Conservation (phyloP, 2,888 invertebrate genomes). For the Troides oblongomaculatus region DNA sequence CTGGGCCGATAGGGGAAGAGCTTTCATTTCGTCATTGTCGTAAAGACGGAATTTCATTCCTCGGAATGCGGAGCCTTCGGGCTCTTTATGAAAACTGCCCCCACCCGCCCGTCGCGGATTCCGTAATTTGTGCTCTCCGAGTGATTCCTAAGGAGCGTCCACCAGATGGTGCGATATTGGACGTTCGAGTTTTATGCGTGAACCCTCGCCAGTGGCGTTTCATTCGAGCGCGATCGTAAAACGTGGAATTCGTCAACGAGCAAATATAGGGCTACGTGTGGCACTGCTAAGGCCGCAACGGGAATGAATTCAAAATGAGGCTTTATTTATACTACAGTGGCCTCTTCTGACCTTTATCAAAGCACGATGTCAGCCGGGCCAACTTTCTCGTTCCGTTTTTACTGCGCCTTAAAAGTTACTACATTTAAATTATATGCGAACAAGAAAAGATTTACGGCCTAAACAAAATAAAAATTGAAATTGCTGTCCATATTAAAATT, state of each 20-base stretch:
- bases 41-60: slow-evolving; percentile 57
- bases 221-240: slow-evolving; percentile 58
- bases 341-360: slow-evolving; percentile 10
- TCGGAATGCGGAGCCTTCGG: slow-evolving; percentile 44
- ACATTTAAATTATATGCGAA: slow-evolving; percentile 19
- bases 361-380: slow-evolving; percentile 3
- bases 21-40: slow-evolving; percentile 47
- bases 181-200: slow-evolving; percentile 67
- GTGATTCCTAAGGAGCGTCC: slow-evolving; percentile 67
- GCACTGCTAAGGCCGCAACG: slow-evolving; percentile 25
- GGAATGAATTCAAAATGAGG: slow-evolving; percentile 27
- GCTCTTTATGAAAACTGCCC: slow-evolving; percentile 61
- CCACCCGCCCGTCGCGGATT: slow-evolving; percentile 46
- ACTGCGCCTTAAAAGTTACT: slow-evolving; percentile 16
- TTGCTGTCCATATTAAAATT: neutral
- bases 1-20: slow-evolving; percentile 41
- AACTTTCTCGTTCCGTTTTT: slow-evolving; percentile 10
- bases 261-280: slow-evolving; percentile 39
- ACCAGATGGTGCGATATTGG: slow-evolving; percentile 73
- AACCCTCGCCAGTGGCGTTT: slow-evolving; percentile 53
- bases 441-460: slow-evolving; percentile 13
- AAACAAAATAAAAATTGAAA: neutral
- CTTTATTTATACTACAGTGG: slow-evolving; percentile 22
- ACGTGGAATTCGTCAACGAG: slow-evolving; percentile 60
- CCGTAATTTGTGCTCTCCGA: slow-evolving; percentile 67